phyloP scores from a whole-genome alignment of 2,797 vertebrate species.

The Sebastes miniatus region DNA sequence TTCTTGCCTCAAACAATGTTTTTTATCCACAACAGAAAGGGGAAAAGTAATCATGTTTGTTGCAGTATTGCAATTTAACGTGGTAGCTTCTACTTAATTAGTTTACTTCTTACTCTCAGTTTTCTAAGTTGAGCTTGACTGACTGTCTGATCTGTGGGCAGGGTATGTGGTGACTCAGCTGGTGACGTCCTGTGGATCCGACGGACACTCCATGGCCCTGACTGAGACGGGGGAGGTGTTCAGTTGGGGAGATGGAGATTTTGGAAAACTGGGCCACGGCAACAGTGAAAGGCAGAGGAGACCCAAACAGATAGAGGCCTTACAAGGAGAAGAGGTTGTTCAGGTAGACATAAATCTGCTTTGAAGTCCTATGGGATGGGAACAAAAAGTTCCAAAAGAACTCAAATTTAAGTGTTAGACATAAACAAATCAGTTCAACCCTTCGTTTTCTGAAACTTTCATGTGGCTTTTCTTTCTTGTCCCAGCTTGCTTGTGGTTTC shows the following conservation, averaged over 20 bases:
- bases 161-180: conserved; percentile 86
- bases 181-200: conserved; percentile 85
- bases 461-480: neutral
- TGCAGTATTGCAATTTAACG: neutral
- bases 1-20: neutral
- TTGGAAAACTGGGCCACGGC: conserved; percentile 86
- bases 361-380: neutral
- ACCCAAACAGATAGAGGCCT: conserved; percentile 85
- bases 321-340: conserved; percentile 84
- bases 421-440: neutral
- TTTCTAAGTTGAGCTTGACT: neutral
- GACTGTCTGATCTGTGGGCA: conserved; percentile 38
- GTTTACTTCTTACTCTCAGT: neutral
- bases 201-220: conserved; percentile 86
- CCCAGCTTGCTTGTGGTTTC: conserved; percentile 84
- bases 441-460: neutral
- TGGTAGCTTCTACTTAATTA: neutral
- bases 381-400: neutral
- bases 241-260: conserved; percentile 88
- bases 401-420: neutral
- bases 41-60: too few relatives aligned
- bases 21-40: neutral
- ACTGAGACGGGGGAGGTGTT: conserved; percentile 87
- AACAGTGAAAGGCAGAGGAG: conserved; percentile 86
- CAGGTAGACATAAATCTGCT: conserved; percentile 71